A percentile compares a stretch with the other conserved stretches of the same genome.
These are phyloP conservation scores for Pollimyrus isidori DNA, from an alignment of 2,113 vertebrate genomes.

Conservation along the genomic window DNA sequence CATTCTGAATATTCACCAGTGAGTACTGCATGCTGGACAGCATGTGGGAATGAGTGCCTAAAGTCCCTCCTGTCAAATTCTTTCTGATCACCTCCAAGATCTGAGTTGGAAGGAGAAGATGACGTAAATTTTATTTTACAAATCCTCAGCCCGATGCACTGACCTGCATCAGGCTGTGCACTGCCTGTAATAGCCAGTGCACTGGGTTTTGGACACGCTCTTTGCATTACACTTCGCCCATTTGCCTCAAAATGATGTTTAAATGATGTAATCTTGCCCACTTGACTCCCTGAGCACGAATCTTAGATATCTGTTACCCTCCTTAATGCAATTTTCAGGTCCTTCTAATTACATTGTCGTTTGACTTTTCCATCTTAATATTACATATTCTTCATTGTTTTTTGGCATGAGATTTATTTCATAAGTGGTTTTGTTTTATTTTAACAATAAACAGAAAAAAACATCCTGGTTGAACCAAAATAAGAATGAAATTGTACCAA, in stretches of 20 bases:
- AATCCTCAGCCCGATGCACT: conserved; percentile 6
- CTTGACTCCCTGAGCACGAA: conserved; percentile 12
- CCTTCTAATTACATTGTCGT: conserved; percentile 6
- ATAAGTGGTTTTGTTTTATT: neutral
- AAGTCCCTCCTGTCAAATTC: neutral
- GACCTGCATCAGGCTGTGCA: neutral
- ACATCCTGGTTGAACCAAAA: neutral
- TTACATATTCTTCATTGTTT: neutral
- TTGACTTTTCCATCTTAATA: neutral
- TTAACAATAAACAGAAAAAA: conserved; percentile 3
- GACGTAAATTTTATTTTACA: conserved; percentile 20
- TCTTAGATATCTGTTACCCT: neutral
- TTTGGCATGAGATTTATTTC: neutral
- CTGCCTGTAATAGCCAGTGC: conserved; percentile 1
- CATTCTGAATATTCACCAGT: neutral
- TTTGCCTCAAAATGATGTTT: conserved; percentile 14
- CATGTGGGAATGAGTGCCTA: neutral
- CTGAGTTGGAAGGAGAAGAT: conserved; percentile 19
- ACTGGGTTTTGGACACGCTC: neutral
- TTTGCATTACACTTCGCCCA: neutral
- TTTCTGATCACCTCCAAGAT: neutral
- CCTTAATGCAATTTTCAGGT: neutral
- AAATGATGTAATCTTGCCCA: conserved; percentile 20
- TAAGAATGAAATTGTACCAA: neutral
- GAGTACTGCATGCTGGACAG: neutral